Evolutionary conservation across 2,797 vertebrate species (phyloP).

Genomic region (Syngnathus acus): DNA sequence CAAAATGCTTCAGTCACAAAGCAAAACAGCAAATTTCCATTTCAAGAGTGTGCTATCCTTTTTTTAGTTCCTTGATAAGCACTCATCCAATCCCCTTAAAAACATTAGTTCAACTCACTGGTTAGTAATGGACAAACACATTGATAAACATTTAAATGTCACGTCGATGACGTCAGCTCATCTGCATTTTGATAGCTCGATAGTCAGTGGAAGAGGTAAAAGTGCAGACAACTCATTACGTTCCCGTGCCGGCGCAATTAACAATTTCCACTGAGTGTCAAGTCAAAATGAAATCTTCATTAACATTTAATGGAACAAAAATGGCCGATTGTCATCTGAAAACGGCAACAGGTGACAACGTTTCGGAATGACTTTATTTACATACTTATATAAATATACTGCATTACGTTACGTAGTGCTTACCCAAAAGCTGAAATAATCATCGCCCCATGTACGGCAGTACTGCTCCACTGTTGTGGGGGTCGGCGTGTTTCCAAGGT

Average conservation of each 20-base stretch:
- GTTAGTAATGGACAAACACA: neutral
- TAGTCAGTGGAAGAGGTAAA: neutral
- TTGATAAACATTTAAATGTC: constrained; percentile 3
- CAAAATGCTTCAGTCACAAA: neutral
- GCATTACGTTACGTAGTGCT: constrained; percentile 9
- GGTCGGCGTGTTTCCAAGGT: constrained; percentile 86
- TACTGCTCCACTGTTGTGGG: constrained; percentile 73
- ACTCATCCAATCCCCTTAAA: neutral
- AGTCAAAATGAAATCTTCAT: neutral
- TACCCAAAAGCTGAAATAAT: constrained; percentile 96
- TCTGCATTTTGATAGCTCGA: constrained; percentile 1
- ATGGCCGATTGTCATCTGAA: neutral
- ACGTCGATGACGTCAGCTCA: neutral
- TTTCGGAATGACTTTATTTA: no score
- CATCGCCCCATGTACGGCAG: constrained; percentile 83
- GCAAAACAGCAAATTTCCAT: neutral
- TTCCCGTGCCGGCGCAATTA: neutral
- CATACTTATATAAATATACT: no score
- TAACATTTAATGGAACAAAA: neutral
- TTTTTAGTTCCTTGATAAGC: neutral
- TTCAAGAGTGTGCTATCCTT: neutral
- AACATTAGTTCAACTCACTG: neutral
- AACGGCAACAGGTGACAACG: neutral
- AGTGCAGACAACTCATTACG: neutral
- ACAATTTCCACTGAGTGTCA: neutral